Base-by-base conservation (phyloP, 2,888 invertebrate species). In the Corythucha ciliata region DNA sequence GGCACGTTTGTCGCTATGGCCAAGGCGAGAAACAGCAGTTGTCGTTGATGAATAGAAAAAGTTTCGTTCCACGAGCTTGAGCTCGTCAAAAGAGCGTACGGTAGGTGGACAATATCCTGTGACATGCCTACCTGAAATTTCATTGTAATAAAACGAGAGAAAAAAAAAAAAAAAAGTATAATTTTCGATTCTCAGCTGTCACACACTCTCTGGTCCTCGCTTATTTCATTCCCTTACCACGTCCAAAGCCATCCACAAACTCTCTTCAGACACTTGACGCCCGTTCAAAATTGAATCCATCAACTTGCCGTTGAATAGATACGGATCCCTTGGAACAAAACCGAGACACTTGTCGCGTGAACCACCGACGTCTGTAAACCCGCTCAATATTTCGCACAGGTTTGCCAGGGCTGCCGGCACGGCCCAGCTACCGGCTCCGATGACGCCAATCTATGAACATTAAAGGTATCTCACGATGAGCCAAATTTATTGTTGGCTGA, bases 121-220 rank as follows among this genome's bases (percentile, higher is more conserved):
- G 37, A 22, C 6, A 55, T 29, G 16, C 55, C 55, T 5, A 55
- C 55, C 55, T 55, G 34, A 8, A 41, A n/a, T n/a, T n/a, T n/a
- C n/a, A n/a, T n/a, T n/a, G n/a, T n/a, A n/a, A n/a, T n/a, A n/a
- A n/a, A n/a, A n/a, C n/a, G n/a, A n/a, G n/a, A n/a, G n/a, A n/a
- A n/a, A n/a, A n/a, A n/a, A n/a, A n/a, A n/a, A n/a, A n/a, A n/a
- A n/a, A n/a, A n/a, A n/a, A n/a, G n/a, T n/a, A n/a, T n/a, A n/a
- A n/a, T n/a, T n/a, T n/a, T n/a, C n/a, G n/a, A n/a, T n/a, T n/a
- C n/a, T n/a, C n/a, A n/a, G n/a, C n/a, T n/a, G n/a, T n/a, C n/a
- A n/a, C n/a, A n/a, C n/a, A n/a, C n/a, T n/a, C 14, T 36, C 7
- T 36, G 8, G 8, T n/a, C 16, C 16, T 36, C 14, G 10, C 16